Evolutionary conservation across 2,113 vertebrate species (phyloP).

Genomic region (Psilopsiagon aurifrons): DNA sequence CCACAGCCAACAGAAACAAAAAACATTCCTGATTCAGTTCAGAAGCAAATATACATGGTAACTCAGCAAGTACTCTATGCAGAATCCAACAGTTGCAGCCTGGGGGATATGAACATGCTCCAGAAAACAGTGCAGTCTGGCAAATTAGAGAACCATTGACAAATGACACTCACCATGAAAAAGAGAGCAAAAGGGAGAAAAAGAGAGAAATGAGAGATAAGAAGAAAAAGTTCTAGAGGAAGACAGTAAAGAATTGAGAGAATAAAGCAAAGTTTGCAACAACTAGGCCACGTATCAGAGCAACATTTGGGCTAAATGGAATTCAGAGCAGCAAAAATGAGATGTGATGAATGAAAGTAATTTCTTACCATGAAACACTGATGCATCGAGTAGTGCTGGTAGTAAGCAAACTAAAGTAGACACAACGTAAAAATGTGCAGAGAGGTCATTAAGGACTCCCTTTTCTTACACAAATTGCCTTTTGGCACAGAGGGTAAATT

Average conservation of each 20-base stretch:
- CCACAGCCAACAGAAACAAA: background rate
- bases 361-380: background rate
- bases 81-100: background rate
- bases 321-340: background rate
- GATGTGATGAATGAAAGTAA: background rate
- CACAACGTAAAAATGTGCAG: background rate
- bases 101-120: background rate
- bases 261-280: background rate
- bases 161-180: background rate
- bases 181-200: background rate
- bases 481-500: background rate
- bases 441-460: background rate
- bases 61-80: background rate
- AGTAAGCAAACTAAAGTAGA: background rate
- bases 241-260: background rate
- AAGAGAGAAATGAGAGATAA: background rate
- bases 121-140: background rate
- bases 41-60: background rate
- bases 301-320: background rate
- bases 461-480: background rate
- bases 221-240: background rate
- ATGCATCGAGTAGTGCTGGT: background rate
- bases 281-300: background rate
- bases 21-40: background rate
- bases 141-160: background rate